Percentiles rank a stretch among this genome's conserved stretches.
phyloP scores from a whole-genome alignment of 2,888 invertebrate genomes.

The Parascotia fuliginaria region DNA sequence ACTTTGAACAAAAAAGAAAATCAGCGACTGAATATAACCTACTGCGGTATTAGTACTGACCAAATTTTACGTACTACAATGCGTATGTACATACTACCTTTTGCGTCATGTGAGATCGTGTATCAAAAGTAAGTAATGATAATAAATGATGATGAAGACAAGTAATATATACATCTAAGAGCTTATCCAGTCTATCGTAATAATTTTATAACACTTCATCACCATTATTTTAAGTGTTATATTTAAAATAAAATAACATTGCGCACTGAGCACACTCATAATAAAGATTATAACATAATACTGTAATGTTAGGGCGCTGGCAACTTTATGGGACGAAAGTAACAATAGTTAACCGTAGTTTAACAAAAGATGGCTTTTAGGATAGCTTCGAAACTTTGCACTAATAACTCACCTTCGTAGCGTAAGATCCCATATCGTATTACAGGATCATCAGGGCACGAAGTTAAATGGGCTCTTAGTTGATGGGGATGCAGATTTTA shows the following conservation, averaged over 20 bases:
- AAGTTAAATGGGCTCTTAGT: neutral
- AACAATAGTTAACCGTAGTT: slow-evolving; percentile 1
- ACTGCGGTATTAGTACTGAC: too few species aligned
- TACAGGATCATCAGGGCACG: neutral
- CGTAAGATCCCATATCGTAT: neutral
- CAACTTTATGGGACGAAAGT: neutral
- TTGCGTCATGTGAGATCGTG: too few species aligned
- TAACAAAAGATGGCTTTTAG: neutral
- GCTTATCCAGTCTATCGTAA: too few species aligned
- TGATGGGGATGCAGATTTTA: neutral
- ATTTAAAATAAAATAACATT: neutral
- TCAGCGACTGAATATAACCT: too few species aligned
- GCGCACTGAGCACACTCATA: neutral
- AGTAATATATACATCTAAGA: too few species aligned
- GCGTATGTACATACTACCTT: too few species aligned
- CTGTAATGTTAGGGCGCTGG: neutral
- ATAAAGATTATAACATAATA: neutral
- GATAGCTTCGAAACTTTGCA: slow-evolving; percentile 1
- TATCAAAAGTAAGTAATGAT: too few species aligned
- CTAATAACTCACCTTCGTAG: slow-evolving; percentile 6
- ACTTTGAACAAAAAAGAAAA: too few species aligned
- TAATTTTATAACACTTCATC: neutral
- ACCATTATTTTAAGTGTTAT: neutral
- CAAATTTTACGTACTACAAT: too few species aligned
- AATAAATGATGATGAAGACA: too few species aligned